Evolutionary conservation across 2,113 vertebrate species (phyloP), one percentile per base, ranked within the genome.

Genomic region (Periophthalmodon schlosseri): DNA sequence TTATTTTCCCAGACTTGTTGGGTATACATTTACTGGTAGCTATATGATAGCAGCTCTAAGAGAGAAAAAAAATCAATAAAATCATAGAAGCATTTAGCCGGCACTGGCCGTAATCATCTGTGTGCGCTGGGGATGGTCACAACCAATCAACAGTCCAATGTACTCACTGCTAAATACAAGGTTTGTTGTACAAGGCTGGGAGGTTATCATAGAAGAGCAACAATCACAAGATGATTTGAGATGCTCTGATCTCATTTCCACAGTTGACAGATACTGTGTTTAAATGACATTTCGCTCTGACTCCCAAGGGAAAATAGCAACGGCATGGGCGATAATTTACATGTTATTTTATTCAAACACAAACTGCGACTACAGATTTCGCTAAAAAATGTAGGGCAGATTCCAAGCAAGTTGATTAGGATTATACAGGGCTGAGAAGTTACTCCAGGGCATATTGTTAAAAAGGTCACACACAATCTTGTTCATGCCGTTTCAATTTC

Each of bases 1-100:
- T 75, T 65, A 80, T 83, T 86, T 76, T 87, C 77, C 82, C 73
- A 73, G 71, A 21, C 76, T 85, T 77, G 83, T 87, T 87, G 68
- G 75, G 83, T 0, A 21, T 75, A 81, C n/a, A 47, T 82, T 75
- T 57, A 50, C 81, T 82, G 64, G 68, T 54, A 82, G 82, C 44
- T 44, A 23, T 54, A 78, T 78, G 72, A 82, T 77, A 75, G 54
- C 56, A 69, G 58, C 76, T 64, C 20, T 69, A 64, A 0, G 49
- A 58, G 47, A 74, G 70, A 75, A 86, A 85, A 64, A 69, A 46
- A 86, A 86, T 74, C 76, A 81, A 79, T 73, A 70, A 24, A 50
- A 64, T 69, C 52, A 73, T 66, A 72, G 28, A 16, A 67, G 63
- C 49, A 24, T 70, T 77, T 52, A 81, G 61, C 80, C 10, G 14